Evolutionary conservation across 2,888 invertebrate genomes (phyloP).

Genomic region (Cryptocheilus praepositus): DNA sequence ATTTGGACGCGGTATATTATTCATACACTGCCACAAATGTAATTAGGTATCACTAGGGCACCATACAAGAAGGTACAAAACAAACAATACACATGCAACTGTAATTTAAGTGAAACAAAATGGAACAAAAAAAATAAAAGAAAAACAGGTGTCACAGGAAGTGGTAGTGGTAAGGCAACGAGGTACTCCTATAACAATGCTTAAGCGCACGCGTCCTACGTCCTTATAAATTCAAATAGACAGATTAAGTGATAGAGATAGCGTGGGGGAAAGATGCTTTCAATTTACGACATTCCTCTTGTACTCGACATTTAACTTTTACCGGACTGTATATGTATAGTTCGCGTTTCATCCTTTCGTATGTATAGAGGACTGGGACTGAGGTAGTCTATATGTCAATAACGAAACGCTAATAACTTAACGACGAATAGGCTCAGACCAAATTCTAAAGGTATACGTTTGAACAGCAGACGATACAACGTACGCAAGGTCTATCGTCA

Average conservation of each 20-base stretch:
- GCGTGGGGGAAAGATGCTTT: background rate
- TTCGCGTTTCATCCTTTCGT: too few relatives aligned
- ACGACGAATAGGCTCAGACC: slow-evolving; percentile 36
- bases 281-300: too few relatives aligned
- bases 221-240: slow-evolving; percentile 16
- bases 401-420: background rate
- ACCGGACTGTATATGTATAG: too few relatives aligned
- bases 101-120: slow-evolving; percentile 24
- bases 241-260: slow-evolving; percentile 3
- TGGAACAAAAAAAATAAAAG: slow-evolving; percentile 23
- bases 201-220: slow-evolving; percentile 39
- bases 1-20: slow-evolving; percentile 32
- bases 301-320: too few relatives aligned
- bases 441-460: slow-evolving; percentile 25
- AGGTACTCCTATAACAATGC: slow-evolving; percentile 45
- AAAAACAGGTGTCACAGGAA: slow-evolving; percentile 51
- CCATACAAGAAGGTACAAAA: slow-evolving; percentile 57
- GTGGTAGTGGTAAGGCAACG: slow-evolving; percentile 65
- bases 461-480: slow-evolving; percentile 17
- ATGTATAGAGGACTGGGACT: too few relatives aligned
- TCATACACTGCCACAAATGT: slow-evolving; percentile 46
- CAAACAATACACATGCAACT: slow-evolving; percentile 68
- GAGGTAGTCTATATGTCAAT: too few relatives aligned
- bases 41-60: slow-evolving; percentile 48
- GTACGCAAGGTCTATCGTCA: slow-evolving; percentile 7